Evolutionary conservation across 2,888 invertebrate genomes (phyloP).

Genomic region (Drosophila engyochracea): DNA sequence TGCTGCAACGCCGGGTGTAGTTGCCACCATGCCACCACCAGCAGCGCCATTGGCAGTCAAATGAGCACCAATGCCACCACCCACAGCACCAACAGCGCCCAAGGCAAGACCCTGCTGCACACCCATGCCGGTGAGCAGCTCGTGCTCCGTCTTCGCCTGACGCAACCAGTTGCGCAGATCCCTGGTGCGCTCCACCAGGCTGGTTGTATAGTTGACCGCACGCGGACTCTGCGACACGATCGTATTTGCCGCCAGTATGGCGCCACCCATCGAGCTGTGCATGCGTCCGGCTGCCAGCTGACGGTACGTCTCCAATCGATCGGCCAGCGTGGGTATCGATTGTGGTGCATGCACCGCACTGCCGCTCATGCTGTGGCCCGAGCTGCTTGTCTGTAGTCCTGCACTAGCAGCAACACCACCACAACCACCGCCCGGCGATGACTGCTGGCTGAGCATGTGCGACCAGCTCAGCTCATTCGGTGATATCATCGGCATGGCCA

Average conservation of each 20-base stretch:
- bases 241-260: slow-evolving; percentile 85
- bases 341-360: slow-evolving; percentile 78
- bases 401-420: neutral
- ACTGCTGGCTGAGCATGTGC: slow-evolving; percentile 73
- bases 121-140: slow-evolving; percentile 75
- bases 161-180: slow-evolving; percentile 89
- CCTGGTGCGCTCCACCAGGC: slow-evolving; percentile 88
- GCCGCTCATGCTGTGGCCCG: slow-evolving; percentile 34
- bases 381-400: slow-evolving; percentile 38
- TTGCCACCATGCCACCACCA: slow-evolving; percentile 26
- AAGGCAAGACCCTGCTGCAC: slow-evolving; percentile 51
- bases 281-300: slow-evolving; percentile 86
- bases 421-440: slow-evolving; percentile 23
- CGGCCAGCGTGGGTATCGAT: slow-evolving; percentile 86
- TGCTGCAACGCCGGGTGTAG: neutral
- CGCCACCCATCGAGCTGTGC: slow-evolving; percentile 84
- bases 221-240: slow-evolving; percentile 85
- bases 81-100: slow-evolving; percentile 13
- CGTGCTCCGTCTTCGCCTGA: slow-evolving; percentile 86
- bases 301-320: slow-evolving; percentile 87
- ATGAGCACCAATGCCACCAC: slow-evolving; percentile 18
- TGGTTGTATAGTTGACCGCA: slow-evolving; percentile 87
- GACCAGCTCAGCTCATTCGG: slow-evolving; percentile 83
- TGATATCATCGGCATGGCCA: slow-evolving; percentile 70
- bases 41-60: slow-evolving; percentile 19